Evolutionary conservation across 2,113 vertebrate species (phyloP).

Genomic region (Carassius auratus): DNA sequence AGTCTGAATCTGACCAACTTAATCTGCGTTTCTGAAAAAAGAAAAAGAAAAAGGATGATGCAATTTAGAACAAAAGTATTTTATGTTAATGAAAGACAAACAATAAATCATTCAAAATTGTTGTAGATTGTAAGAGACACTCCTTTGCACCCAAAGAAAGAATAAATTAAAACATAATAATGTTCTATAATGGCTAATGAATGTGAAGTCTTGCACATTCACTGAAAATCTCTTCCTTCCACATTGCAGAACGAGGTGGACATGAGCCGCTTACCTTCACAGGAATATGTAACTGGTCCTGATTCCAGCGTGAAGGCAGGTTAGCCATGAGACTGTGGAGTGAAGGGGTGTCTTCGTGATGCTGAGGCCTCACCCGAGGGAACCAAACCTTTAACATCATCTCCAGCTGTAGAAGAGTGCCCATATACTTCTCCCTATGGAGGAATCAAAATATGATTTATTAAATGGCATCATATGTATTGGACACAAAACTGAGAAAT

Average conservation of each 20-base stretch:
- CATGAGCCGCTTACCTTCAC: constrained; percentile 62
- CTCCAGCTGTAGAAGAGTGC: constrained; percentile 87
- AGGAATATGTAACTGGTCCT: constrained; percentile 74
- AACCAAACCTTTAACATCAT: constrained; percentile 88
- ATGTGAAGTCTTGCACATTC: no score
- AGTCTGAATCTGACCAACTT: constrained; percentile 66
- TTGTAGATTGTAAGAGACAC: not conserved
- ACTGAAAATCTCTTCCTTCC: not conserved
- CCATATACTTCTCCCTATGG: constrained; percentile 82
- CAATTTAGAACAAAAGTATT: not conserved
- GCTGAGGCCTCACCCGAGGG: constrained; percentile 69
- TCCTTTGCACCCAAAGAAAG: not conserved
- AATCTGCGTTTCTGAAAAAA: constrained; percentile 73
- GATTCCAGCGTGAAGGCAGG: constrained; percentile 59
- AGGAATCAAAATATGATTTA: not conserved
- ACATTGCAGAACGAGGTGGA: no score
- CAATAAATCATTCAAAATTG: not conserved
- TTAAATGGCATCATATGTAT: not conserved
- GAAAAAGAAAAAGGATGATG: constrained; percentile 25
- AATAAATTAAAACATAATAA: no score
- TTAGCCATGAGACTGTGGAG: constrained; percentile 27
- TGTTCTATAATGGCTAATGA: no score
- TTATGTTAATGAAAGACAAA: not conserved
- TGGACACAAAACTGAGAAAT: not conserved
- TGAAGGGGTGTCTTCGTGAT: constrained; percentile 6